Evolutionary conservation across 1,140 invertebrate species (phyloP).

Genomic region (Drosophila seguyi): DNA sequence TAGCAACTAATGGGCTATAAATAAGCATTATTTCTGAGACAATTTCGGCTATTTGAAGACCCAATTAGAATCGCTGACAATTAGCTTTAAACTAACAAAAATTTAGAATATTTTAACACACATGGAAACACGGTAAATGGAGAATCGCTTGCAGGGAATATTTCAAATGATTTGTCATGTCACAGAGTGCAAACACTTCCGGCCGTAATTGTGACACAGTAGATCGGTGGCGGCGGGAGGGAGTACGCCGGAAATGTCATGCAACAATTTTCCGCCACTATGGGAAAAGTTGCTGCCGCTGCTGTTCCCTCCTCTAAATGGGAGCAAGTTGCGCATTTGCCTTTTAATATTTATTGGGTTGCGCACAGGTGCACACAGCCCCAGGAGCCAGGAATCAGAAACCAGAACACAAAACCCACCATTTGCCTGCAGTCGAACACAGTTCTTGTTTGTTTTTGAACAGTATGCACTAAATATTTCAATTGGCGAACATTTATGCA

Average conservation of each 20-base stretch:
- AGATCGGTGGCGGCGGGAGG: background rate
- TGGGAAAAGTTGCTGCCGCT: slow-evolving; percentile 37
- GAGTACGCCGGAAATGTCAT: slow-evolving; percentile 27
- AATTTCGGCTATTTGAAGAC: background rate
- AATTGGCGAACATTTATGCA: slow-evolving; percentile 78
- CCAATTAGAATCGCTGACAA: slow-evolving; percentile 30
- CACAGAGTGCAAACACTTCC: slow-evolving; percentile 68
- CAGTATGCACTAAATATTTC: slow-evolving; percentile 74
- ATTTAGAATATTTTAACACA: slow-evolving; percentile 62
- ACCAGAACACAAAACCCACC: background rate
- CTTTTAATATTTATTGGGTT: slow-evolving; percentile 82
- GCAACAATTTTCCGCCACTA: slow-evolving; percentile 50
- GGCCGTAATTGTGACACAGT: slow-evolving; percentile 41
- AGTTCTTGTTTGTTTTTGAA: slow-evolving; percentile 24
- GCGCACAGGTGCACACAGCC: slow-evolving; percentile 36
- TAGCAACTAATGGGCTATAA: background rate
- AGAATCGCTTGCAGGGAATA: slow-evolving; percentile 41
- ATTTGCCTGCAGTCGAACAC: background rate
- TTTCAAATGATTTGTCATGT: slow-evolving; percentile 80
- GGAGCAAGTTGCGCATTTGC: slow-evolving; percentile 53
- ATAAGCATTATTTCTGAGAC: background rate
- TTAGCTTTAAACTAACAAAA: slow-evolving; percentile 65
- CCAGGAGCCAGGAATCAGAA: background rate
- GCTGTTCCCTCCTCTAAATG: slow-evolving; percentile 26
- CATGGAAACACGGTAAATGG: background rate